Evolutionary conservation across 2,888 invertebrate genomes (phyloP).

Genomic region (Orthonevra nobilis): DNA sequence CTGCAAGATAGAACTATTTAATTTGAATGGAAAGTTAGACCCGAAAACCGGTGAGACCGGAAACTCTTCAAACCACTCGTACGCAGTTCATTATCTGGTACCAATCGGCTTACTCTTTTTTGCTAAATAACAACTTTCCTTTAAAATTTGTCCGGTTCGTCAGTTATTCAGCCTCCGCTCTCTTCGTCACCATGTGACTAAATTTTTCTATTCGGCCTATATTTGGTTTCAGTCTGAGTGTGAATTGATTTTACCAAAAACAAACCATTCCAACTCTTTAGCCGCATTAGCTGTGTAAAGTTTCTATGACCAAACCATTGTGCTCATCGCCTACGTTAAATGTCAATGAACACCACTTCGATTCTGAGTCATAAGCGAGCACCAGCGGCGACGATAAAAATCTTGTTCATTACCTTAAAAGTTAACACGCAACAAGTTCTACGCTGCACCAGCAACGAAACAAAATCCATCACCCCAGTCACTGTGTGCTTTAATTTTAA

Average conservation of each 20-base stretch:
- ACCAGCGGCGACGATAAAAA: conserved; percentile 41
- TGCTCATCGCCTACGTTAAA: conserved; percentile 36
- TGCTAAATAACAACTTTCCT: too few relatives aligned
- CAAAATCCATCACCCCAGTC: conserved; percentile 12
- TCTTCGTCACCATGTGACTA: too few relatives aligned
- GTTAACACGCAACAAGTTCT: conserved; percentile 28
- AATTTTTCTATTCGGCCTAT: too few relatives aligned
- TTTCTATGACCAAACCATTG: conserved; percentile 13
- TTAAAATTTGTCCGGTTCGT: too few relatives aligned
- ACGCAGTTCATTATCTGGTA: too few relatives aligned
- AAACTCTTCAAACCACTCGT: too few relatives aligned
- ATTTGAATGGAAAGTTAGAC: too few relatives aligned
- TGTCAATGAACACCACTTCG: conserved; percentile 34
- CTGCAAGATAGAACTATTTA: too few relatives aligned
- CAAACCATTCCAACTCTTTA: background rate
- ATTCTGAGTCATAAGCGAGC: conserved; percentile 47
- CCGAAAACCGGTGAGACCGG: too few relatives aligned
- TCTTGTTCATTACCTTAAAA: conserved; percentile 55
- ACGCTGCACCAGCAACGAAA: conserved; percentile 33
- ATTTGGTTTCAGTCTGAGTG: background rate
- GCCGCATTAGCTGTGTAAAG: conserved; percentile 22
- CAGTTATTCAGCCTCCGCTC: too few relatives aligned
- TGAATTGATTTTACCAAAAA: background rate
- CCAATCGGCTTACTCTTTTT: too few relatives aligned
- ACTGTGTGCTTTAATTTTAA: conserved; percentile 1